Evolutionary conservation across 2,797 vertebrate genomes (phyloP), one percentile per base, ranked within the genome.

Genomic region (Distichodus sexfasciatus): DNA sequence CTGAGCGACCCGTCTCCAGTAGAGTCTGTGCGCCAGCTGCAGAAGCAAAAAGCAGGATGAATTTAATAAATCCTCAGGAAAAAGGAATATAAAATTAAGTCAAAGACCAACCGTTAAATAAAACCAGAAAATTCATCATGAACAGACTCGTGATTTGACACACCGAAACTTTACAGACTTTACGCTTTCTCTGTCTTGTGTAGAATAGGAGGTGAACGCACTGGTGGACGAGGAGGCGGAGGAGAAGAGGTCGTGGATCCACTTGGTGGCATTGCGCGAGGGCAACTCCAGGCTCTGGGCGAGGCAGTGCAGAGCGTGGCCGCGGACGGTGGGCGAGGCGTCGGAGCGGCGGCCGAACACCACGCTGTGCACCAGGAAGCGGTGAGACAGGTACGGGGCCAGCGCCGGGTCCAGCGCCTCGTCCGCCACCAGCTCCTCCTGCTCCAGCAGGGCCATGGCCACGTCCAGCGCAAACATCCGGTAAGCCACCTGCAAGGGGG

Each of bases 401-500:
- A 88, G 83, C 9, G 94, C 91, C 0, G 69, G 57, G 4, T 90
- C 80, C 40, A 89, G 29, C 3, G 85, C 76, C 3, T 65, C 77
- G 2, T 89, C 89, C 0, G 4, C 7, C 0, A 15, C 82, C 67
- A 92, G 88, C 83, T 97, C 94, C 0, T 91, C 90, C 58, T 93
- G 77, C 41, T 93, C 90, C 83, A 99, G 76, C 47, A 98, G 82
- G 69, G 92, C 93, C 81, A 97, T 89, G 10, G 85, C 92, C 14
- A 94, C 93, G 5, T 99, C 96, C 40, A 98, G 86, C 2, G 95
- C 93, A 77, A 99, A 97, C 64, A 96, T 89, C 8, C 96, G 87
- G 71, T 90, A 88, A 24, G 86, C 86, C 73, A 91, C 87, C 96
- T 98, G 80, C 14, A 10, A n/a, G n/a, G n/a, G n/a, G n/a, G n/a